Percentiles rank a stretch among this genome's conserved stretches.
Conservation (phyloP, 2,797 vertebrate species). For the Microcaecilia unicolor region DNA sequence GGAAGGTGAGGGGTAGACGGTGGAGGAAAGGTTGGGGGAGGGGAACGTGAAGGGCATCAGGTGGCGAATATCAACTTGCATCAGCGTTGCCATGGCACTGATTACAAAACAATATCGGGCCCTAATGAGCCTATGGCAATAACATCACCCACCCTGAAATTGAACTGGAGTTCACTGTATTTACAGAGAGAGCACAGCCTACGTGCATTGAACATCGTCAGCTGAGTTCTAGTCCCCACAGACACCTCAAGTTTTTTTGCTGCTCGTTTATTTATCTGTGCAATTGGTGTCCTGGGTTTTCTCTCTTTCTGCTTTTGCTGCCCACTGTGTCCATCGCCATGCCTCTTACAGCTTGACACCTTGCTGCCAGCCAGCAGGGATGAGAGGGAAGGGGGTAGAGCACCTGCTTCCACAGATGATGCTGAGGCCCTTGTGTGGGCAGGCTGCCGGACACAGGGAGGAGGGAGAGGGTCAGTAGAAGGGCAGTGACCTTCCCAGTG, state of each 20-base stretch:
- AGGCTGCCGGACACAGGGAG: conserved; percentile 6
- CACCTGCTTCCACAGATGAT: conserved; percentile 14
- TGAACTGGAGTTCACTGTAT: no score
- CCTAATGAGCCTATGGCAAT: conserved; percentile 45
- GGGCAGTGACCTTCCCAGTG: neutral
- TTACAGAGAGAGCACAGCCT: fast-evolving
- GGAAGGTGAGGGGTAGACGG: neutral
- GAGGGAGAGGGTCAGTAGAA: conserved; percentile 2
- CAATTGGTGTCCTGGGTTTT: conserved; percentile 10
- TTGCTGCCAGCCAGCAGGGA: conserved; percentile 20
- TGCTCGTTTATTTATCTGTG: neutral
- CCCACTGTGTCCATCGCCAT: neutral
- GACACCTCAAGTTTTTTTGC: conserved; percentile 1
- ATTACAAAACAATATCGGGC: conserved; percentile 47
- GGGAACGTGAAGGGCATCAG: conserved; percentile 41
- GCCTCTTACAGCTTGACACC: neutral
- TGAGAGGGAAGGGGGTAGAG: conserved; percentile 5
- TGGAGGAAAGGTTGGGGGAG: conserved; percentile 21
- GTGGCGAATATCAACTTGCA: conserved; percentile 39
- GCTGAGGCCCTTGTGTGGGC: conserved; percentile 13
- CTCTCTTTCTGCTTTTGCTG: neutral
- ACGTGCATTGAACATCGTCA: no score
- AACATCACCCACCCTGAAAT: conserved; percentile 16
- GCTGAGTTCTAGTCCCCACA: neutral
- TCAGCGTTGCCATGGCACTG: conserved; percentile 50